Evolutionary conservation across 2,797 vertebrate genomes (phyloP).

Genomic region (Meriones psammophilus): DNA sequence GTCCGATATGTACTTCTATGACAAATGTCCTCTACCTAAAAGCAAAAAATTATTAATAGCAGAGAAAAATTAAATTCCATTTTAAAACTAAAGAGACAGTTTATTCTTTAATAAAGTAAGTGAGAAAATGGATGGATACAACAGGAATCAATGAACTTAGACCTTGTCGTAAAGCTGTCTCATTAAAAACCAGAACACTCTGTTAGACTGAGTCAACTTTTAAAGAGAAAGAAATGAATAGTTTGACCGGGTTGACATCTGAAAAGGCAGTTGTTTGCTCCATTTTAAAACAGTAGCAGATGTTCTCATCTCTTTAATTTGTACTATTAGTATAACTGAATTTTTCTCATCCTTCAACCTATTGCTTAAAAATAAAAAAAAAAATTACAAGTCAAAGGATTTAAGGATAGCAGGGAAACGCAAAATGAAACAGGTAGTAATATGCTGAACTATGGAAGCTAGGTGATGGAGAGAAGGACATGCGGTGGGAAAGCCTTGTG

Average conservation of each 20-base stretch:
- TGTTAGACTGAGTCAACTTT: conserved; percentile 56
- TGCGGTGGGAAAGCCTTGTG: background rate
- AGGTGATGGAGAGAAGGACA: background rate
- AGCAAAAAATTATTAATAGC: conserved; percentile 52
- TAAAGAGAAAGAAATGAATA: conserved; percentile 63
- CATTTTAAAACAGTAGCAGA: conserved; percentile 64
- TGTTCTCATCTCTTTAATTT: conserved; percentile 60
- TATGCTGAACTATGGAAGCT: background rate
- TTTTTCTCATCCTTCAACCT: conserved; percentile 56
- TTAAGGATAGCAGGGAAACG: background rate
- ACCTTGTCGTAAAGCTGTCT: conserved; percentile 55
- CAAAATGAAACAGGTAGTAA: background rate
- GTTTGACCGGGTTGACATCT: conserved; percentile 59
- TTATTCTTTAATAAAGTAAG: conserved; percentile 65
- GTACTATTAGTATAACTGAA: conserved; percentile 28
- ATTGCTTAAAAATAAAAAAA: conserved; percentile 32
- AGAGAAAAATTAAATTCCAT: conserved; percentile 54
- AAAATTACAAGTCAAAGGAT: background rate
- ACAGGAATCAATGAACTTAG: conserved; percentile 48
- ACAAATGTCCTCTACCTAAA: conserved; percentile 8
- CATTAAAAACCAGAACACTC: conserved; percentile 60
- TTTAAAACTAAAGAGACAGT: conserved; percentile 59
- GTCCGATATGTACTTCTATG: background rate
- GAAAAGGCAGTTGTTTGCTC: conserved; percentile 61
- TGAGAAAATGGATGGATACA: conserved; percentile 39